Conservation (phyloP, 2,113 vertebrate species). For the Daphoenositta chrysoptera region DNA sequence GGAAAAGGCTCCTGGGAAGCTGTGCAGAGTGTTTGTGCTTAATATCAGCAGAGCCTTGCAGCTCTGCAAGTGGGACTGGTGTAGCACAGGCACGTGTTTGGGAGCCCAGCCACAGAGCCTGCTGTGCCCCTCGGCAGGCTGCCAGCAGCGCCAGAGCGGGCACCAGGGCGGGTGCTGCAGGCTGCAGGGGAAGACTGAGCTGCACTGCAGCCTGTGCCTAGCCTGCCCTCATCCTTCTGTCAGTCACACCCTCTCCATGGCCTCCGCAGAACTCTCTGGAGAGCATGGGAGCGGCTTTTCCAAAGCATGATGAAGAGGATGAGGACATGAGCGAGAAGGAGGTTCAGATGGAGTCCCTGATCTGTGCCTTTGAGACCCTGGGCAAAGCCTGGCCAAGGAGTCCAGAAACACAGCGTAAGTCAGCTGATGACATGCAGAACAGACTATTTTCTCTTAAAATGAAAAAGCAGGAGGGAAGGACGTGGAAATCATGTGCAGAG, state of each 20-base stretch:
- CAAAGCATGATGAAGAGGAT: constrained; percentile 72
- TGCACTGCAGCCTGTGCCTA: not conserved
- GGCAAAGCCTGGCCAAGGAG: constrained; percentile 91
- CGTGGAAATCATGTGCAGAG: not conserved
- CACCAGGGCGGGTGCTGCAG: not conserved
- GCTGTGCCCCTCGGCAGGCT: not conserved
- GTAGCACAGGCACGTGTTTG: not conserved
- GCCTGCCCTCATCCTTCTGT: not conserved
- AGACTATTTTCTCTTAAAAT: not conserved
- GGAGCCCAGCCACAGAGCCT: not conserved
- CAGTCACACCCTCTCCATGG: not conserved
- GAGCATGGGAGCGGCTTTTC: constrained; percentile 57
- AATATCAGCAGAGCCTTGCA: not conserved
- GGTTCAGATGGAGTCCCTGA: constrained; percentile 83
- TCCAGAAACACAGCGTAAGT: constrained; percentile 84
- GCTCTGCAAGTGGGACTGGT: fast-evolving
- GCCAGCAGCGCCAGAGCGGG: fast-evolving
- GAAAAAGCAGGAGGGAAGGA: not conserved
- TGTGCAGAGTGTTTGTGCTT: not conserved
- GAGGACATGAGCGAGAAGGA: constrained; percentile 82
- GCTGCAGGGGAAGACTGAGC: not conserved
- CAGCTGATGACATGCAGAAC: not conserved
- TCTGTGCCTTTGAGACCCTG: constrained; percentile 90
- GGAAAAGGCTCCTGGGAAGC: not conserved
- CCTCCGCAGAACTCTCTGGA: constrained; percentile 79